phyloP scores from a whole-genome alignment of 37 sponge, comb jelly and placozoan species.

The Amphimedon queenslandica region DNA sequence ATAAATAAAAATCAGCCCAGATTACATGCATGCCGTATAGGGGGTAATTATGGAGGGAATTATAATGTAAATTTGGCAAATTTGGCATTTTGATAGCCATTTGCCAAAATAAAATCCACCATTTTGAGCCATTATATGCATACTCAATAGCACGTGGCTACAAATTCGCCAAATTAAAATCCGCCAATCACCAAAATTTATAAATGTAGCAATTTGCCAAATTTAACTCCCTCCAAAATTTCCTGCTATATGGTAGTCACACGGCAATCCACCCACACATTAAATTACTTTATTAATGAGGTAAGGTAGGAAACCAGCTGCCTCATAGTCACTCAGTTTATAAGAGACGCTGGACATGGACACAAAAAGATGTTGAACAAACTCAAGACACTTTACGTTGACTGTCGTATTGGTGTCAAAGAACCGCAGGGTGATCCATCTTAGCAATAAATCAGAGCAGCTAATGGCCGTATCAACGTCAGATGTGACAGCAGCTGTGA shows the following conservation, averaged over 20 bases:
- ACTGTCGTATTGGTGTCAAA: slow-evolving; percentile 89
- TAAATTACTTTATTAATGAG: slow-evolving; percentile 64
- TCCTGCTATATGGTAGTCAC: too few species aligned
- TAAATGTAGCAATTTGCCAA: too few species aligned
- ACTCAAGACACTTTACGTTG: slow-evolving; percentile 82
- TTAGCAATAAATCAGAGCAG: slow-evolving; percentile 68
- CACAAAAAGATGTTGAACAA: slow-evolving; percentile 53
- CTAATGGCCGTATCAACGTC: slow-evolving; percentile 50
- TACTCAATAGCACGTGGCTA: too few species aligned
- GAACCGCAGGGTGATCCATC: slow-evolving; percentile 81
- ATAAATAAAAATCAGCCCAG: neutral
- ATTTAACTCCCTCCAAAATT: too few species aligned
- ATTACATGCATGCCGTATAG: neutral
- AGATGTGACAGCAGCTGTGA: slow-evolving; percentile 43
- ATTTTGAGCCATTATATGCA: too few species aligned
- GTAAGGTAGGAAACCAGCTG: slow-evolving; percentile 75
- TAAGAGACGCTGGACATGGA: slow-evolving; percentile 42
- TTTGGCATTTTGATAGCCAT: too few species aligned
- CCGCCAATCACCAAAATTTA: too few species aligned
- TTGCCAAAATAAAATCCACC: too few species aligned
- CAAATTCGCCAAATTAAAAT: too few species aligned
- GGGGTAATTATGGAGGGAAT: neutral
- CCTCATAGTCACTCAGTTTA: slow-evolving; percentile 81
- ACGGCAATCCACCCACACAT: too few species aligned
- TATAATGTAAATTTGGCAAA: too few species aligned